Percentiles rank a stretch among this genome's conserved stretches.
These are phyloP conservation scores for Pharmacophagus antenor DNA, from an alignment of 2,888 invertebrate genomes.

Conservation along the genomic window DNA sequence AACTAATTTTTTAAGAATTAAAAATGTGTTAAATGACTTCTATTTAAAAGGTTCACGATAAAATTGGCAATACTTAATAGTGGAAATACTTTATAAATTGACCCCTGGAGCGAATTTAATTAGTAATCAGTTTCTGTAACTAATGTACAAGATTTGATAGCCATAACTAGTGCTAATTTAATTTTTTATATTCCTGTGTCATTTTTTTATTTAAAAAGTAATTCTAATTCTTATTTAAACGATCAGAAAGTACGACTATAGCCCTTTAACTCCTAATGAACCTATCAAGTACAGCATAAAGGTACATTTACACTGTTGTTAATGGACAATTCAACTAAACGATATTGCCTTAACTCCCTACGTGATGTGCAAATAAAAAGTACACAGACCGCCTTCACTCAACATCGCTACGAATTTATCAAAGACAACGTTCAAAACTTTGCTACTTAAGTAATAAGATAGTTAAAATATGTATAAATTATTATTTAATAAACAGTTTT, in stretches of 20 bases:
- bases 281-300: conserved; percentile 21
- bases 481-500: not conserved
- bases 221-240: not conserved
- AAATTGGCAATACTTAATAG: too few species aligned
- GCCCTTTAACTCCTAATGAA: conserved; percentile 22
- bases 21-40: too few species aligned
- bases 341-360: conserved; percentile 25
- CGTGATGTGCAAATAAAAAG: conserved; percentile 31
- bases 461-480: not conserved
- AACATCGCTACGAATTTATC: conserved; percentile 29
- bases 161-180: too few species aligned
- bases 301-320: conserved; percentile 28
- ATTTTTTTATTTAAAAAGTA: too few species aligned
- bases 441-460: not conserved
- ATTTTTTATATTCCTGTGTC: too few species aligned
- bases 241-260: not conserved
- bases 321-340: conserved; percentile 30
- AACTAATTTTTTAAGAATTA: too few species aligned
- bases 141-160: too few species aligned
- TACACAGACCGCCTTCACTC: conserved; percentile 26
- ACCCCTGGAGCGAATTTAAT: too few species aligned
- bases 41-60: too few species aligned
- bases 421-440: conserved; percentile 15
- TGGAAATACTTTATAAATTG: too few species aligned
- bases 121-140: too few species aligned